Evolutionary conservation across 2,797 vertebrate species (phyloP).

Genomic region (Denticeps clupeoides): DNA sequence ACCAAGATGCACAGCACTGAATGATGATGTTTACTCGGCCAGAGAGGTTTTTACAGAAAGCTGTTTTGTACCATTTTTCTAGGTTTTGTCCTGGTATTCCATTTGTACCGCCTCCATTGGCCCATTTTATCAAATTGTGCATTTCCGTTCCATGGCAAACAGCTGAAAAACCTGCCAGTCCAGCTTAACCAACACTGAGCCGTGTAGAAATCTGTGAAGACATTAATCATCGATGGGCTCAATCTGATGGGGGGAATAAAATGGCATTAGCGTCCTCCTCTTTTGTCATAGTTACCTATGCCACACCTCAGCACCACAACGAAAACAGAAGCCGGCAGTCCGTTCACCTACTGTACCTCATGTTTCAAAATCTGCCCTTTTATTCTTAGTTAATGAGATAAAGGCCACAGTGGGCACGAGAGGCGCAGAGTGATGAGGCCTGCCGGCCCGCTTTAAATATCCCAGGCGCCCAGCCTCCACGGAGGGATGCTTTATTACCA

Average conservation of each 20-base stretch:
- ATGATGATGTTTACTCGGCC: no score
- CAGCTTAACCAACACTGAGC: no score
- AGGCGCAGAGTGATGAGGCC: conserved; percentile 16
- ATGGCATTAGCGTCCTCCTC: conserved; percentile 39
- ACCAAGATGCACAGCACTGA: no score
- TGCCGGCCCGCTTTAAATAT: conserved; percentile 5
- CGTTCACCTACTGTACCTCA: conserved; percentile 15
- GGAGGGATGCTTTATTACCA: conserved; percentile 14
- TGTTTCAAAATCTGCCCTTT: conserved; percentile 46
- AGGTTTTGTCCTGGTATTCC: no score
- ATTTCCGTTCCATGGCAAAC: no score
- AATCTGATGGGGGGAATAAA: conserved; percentile 39
- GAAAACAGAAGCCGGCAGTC: conserved; percentile 26
- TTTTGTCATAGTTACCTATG: conserved; percentile 52
- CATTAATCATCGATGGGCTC: conserved; percentile 25
- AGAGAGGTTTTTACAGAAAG: no score
- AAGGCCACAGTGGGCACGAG: conserved; percentile 31
- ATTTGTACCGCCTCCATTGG: no score
- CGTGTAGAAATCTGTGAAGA: no score
- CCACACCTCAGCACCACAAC: conserved; percentile 25
- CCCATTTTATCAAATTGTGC: no score
- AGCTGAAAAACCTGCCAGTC: no score
- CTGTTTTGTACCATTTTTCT: no score
- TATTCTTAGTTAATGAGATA: conserved; percentile 51
- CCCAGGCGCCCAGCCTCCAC: not conserved